A percentile compares a stretch with the other conserved stretches of the same genome.
phyloP scores from a whole-genome alignment of 2,113 vertebrate species.

The Paralichthys olivaceus region DNA sequence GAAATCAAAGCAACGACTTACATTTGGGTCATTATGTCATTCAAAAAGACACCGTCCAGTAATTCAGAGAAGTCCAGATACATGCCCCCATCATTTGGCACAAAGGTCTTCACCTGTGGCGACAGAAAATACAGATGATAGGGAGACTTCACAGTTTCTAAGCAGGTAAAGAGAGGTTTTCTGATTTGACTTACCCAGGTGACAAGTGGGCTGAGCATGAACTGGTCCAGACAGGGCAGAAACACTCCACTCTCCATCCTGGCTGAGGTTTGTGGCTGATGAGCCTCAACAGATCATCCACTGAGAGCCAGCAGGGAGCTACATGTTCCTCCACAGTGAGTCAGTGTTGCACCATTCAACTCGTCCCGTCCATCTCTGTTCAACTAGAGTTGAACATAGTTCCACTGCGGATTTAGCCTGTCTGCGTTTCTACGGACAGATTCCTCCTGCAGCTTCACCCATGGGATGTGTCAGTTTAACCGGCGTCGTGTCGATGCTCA shows the following conservation, averaged over 20 bases:
- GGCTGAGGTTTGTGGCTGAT: neutral
- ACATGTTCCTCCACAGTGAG: neutral
- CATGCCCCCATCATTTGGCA: constrained; percentile 57
- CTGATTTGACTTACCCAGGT: constrained; percentile 74
- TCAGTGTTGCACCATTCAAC: constrained; percentile 4
- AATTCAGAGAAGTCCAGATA: constrained; percentile 72
- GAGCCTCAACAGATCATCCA: constrained; percentile 11
- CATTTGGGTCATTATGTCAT: constrained; percentile 79
- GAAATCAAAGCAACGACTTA: constrained; percentile 55
- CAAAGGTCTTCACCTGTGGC: constrained; percentile 76
- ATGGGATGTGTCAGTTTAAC: neutral
- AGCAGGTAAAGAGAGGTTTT: neutral
- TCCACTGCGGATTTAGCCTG: neutral
- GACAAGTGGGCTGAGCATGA: constrained; percentile 81
- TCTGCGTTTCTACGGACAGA: neutral
- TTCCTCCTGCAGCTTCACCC: neutral
- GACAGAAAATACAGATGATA: neutral
- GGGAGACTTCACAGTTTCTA: neutral
- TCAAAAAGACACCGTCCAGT: constrained; percentile 78
- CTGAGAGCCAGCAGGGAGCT: neutral
- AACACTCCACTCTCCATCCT: constrained; percentile 76
- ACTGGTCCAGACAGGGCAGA: constrained; percentile 68
- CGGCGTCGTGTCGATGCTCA: neutral
- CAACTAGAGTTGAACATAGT: constrained; percentile 29
- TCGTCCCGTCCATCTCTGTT: constrained; percentile 19